Evolutionary conservation across 2,797 vertebrate species (phyloP).

Genomic region (Notoglanidium macrostoma): DNA sequence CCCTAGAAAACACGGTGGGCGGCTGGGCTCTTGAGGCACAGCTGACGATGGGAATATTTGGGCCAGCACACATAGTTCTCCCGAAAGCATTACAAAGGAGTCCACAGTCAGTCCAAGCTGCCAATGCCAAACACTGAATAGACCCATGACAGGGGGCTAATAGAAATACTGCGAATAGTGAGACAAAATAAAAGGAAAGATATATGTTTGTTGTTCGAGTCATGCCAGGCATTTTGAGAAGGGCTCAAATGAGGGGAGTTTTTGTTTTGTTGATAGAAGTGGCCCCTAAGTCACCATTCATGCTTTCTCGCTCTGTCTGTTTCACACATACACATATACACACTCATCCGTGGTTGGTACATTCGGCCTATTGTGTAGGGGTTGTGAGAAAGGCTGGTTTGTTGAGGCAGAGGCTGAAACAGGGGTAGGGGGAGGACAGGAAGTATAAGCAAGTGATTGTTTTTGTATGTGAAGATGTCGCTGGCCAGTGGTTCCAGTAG

Average conservation of each 20-base stretch:
- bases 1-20: conserved; percentile 56
- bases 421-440: conserved; percentile 60
- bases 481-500: conserved; percentile 58
- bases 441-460: conserved; percentile 70
- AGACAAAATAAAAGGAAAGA: conserved; percentile 37
- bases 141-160: conserved; percentile 51
- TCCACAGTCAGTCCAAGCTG: conserved; percentile 44
- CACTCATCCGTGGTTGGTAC: conserved; percentile 53
- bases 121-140: conserved; percentile 40
- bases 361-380: conserved; percentile 65
- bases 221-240: conserved; percentile 52
- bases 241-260: conserved; percentile 33
- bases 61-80: conserved; percentile 51
- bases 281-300: conserved; percentile 45
- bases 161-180: conserved; percentile 43
- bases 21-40: conserved; percentile 54
- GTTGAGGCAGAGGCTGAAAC: conserved; percentile 67
- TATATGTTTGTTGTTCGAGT: conserved; percentile 50
- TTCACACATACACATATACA: conserved; percentile 37
- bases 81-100: conserved; percentile 54
- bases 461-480: conserved; percentile 49
- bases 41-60: conserved; percentile 52
- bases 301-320: conserved; percentile 40
- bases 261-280: conserved; percentile 58
- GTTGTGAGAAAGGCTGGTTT: conserved; percentile 67